These are phyloP conservation scores for Eristalinus sepulchralis DNA, from an alignment of 2,888 invertebrate genomes.

Conservation along the genomic window DNA sequence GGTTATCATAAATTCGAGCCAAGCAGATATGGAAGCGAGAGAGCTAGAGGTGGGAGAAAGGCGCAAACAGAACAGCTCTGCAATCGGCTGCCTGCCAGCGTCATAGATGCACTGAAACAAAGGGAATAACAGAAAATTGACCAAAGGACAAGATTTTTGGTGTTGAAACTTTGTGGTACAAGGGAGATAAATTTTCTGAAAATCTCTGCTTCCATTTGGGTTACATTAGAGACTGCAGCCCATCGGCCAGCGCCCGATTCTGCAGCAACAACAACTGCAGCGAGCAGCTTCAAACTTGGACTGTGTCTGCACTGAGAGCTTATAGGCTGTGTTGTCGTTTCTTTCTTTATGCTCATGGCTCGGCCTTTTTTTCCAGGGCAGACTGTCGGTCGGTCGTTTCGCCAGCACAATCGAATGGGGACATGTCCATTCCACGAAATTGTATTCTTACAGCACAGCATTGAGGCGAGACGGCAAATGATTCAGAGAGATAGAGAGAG, in stretches of 20 bases:
- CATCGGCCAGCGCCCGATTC: not conserved
- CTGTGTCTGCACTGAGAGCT: slow-evolving; percentile 5
- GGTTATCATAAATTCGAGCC: slow-evolving; percentile 65
- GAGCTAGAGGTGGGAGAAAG: not conserved
- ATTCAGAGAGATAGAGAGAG: not conserved
- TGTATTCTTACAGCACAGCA: slow-evolving; percentile 34
- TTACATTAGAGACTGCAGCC: slow-evolving; percentile 52
- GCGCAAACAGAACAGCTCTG: not conserved
- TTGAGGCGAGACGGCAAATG: not conserved
- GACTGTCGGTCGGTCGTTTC: slow-evolving; percentile 32
- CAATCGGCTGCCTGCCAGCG: not conserved
- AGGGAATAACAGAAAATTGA: slow-evolving; percentile 65
- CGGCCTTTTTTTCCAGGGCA: not conserved
- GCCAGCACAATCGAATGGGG: slow-evolving; percentile 64
- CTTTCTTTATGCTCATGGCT: not conserved
- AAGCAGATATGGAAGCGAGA: not conserved
- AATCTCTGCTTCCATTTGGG: slow-evolving; percentile 68
- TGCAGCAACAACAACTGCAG: not conserved
- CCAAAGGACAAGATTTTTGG: slow-evolving; percentile 71
- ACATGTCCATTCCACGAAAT: slow-evolving; percentile 59
- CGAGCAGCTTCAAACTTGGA: not conserved
- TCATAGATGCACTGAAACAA: slow-evolving; percentile 45
- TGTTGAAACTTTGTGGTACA: slow-evolving; percentile 67
- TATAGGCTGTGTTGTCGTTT: slow-evolving; percentile 28
- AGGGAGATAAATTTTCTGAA: slow-evolving; percentile 63